Percentiles rank a stretch among this genome's conserved stretches.
Conservation (phyloP, 1,140 invertebrate species). For the Tigriopus japonicus region DNA sequence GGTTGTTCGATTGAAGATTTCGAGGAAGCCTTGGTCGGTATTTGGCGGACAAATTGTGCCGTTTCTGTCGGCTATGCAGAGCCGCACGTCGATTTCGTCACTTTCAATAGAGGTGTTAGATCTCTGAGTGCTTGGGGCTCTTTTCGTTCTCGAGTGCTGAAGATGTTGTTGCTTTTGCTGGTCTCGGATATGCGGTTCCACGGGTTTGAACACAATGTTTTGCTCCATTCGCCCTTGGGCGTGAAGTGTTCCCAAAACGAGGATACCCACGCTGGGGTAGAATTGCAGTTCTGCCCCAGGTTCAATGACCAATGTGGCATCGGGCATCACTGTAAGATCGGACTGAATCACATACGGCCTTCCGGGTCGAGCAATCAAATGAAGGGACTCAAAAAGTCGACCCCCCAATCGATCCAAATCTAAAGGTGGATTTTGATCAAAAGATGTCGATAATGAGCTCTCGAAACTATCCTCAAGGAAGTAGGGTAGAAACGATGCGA, state of each 20-base stretch:
- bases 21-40: slow-evolving; percentile 49
- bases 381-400: slow-evolving; percentile 54
- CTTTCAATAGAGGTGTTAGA: not conserved
- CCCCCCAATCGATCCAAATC: slow-evolving; percentile 60
- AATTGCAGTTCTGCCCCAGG: slow-evolving; percentile 85
- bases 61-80: slow-evolving; percentile 15
- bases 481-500: slow-evolving; percentile 72
- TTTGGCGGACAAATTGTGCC: slow-evolving; percentile 22
- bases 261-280: slow-evolving; percentile 84
- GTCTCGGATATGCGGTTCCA: slow-evolving; percentile 19
- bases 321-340: slow-evolving; percentile 94
- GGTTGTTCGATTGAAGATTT: slow-evolving; percentile 85
- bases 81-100: slow-evolving; percentile 10
- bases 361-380: slow-evolving; percentile 52
- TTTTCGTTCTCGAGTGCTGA: not conserved
- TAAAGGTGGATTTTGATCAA: slow-evolving; percentile 23
- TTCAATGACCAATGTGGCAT: slow-evolving; percentile 55
- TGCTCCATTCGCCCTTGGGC: slow-evolving; percentile 56
- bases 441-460: slow-evolving; percentile 48
- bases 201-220: slow-evolving; percentile 65
- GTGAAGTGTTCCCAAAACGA: slow-evolving; percentile 77
- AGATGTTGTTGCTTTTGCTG: slow-evolving; percentile 10
- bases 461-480: slow-evolving; percentile 52
- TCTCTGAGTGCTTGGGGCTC: not conserved
- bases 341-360: slow-evolving; percentile 62